Percentiles rank a stretch among this genome's conserved stretches.
phyloP scores from a whole-genome alignment of 2,888 invertebrate species.

The Poecilobothrus nobilitatus region DNA sequence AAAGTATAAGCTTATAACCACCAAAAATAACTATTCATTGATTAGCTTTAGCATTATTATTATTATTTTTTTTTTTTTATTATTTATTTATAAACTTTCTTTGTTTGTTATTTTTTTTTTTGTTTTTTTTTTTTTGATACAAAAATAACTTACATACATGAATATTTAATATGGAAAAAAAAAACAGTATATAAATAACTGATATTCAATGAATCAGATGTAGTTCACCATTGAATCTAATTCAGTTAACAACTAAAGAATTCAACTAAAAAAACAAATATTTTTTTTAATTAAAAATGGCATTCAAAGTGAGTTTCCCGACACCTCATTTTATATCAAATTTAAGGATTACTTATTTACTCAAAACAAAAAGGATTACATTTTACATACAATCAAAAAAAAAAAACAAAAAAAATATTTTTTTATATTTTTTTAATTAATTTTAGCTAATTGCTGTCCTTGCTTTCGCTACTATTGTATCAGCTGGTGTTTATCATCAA shows the following conservation, averaged over 20 bases:
- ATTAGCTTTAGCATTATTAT: neutral
- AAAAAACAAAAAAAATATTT: too few species aligned
- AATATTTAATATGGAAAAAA: neutral
- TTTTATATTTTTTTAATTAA: neutral
- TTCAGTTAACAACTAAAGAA: neutral
- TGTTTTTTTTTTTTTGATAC: neutral
- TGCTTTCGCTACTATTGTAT: neutral
- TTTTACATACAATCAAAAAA: too few species aligned
- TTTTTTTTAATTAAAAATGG: neutral
- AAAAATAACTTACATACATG: neutral
- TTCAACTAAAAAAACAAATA: neutral
- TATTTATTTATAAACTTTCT: too few species aligned
- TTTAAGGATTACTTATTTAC: too few species aligned
- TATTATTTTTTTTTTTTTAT: neutral
- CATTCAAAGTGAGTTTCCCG: neutral
- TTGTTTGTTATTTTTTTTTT: neutral
- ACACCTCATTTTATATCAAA: too few species aligned
- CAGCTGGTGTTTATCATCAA: neutral
- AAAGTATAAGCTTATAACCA: neutral
- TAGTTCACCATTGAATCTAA: conserved; percentile 1
- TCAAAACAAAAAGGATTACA: too few species aligned
- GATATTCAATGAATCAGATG: neutral
- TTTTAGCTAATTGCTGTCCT: conserved; percentile 3
- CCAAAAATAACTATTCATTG: too few species aligned
- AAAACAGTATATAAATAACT: neutral